A percentile compares a stretch with the other conserved stretches of the same genome.
phyloP scores from a whole-genome alignment of 2,113 vertebrate genomes.

The Nansenia antarctica region DNA sequence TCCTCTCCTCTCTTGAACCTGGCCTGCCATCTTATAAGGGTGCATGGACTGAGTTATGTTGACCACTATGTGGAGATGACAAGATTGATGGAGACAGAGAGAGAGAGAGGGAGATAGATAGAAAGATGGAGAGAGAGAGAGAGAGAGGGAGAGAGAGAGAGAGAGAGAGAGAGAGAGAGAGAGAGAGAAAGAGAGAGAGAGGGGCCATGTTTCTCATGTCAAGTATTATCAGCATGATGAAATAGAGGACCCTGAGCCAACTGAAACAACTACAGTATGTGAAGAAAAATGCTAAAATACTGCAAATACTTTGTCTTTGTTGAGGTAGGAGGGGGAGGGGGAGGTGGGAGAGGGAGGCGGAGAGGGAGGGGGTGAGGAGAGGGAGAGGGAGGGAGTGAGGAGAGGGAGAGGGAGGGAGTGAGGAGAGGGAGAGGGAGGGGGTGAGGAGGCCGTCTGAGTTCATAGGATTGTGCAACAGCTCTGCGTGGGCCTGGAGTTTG shows the following conservation, averaged over 20 bases:
- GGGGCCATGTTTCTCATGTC: neutral
- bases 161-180: neutral
- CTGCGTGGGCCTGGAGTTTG: constrained; percentile 45
- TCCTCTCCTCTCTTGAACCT: neutral
- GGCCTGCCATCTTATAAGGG: too few relatives aligned
- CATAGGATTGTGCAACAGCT: constrained; percentile 33
- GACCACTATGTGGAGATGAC: neutral
- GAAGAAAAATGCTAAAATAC: too few relatives aligned
- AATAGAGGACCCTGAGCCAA: neutral
- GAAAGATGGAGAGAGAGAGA: neutral
- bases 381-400: neutral
- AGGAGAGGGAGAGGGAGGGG: neutral
- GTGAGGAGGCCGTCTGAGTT: neutral
- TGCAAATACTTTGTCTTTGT: too few relatives aligned
- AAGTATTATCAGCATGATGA: neutral
- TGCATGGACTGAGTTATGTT: neutral
- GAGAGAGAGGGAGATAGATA: neutral
- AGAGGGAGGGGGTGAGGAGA: neutral
- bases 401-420: neutral
- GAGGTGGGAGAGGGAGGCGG: neutral
- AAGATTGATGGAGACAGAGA: neutral
- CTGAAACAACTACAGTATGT: neutral
- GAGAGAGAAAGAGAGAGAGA: neutral
- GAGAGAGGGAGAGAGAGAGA: neutral
- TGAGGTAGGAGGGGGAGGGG: neutral